Evolutionary conservation across 2,888 invertebrate genomes (phyloP), one percentile per base, ranked within the genome.

Genomic region (Syrphus vitripennis): DNA sequence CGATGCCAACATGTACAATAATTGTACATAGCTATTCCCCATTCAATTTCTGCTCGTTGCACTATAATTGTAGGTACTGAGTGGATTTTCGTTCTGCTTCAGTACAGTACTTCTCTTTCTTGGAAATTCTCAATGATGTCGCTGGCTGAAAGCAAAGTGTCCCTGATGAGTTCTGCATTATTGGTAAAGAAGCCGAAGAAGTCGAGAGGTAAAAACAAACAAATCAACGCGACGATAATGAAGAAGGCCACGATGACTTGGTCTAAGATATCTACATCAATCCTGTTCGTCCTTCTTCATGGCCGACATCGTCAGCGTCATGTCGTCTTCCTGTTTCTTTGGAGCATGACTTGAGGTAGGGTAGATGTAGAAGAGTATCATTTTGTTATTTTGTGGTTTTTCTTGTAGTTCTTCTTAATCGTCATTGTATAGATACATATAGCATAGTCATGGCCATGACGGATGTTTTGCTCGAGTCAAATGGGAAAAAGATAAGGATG

Each of bases 371-470:
- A 61, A 50, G 16, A 26, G 37, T 69, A 50, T 37, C 48, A 37
- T 45, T 34, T 24, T 16, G 16, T 24, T 59, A 70, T 48, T 29
- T 76, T 65, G 65, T 77, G 82, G 77, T 65, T 53, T 53, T 71
- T 82, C 57, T 71, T 50, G 40, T 37, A n/a, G 14, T 24, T 14
- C 14, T 69, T 48, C 21, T 45, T 63, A 59, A 65, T 16, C 24
- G 29, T 29, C 16, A 10, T 29, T 77, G 82, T 65, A n/a, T n/a
- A n/a, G n/a, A n/a, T n/a, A n/a, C n/a, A n/a, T n/a, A n/a, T n/a
- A n/a, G n/a, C 71, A 29, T 82, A 57, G 48, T 50, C 65, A 59
- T 24, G 67, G 70, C 42, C 40, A 50, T 77, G 82, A 82, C 71
- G 50, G 67, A 82, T 82, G 67, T 67, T 77, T 61, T 59, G 65